phyloP scores from a whole-genome alignment of 1,140 invertebrate species.

The Diachasma alloeum region DNA sequence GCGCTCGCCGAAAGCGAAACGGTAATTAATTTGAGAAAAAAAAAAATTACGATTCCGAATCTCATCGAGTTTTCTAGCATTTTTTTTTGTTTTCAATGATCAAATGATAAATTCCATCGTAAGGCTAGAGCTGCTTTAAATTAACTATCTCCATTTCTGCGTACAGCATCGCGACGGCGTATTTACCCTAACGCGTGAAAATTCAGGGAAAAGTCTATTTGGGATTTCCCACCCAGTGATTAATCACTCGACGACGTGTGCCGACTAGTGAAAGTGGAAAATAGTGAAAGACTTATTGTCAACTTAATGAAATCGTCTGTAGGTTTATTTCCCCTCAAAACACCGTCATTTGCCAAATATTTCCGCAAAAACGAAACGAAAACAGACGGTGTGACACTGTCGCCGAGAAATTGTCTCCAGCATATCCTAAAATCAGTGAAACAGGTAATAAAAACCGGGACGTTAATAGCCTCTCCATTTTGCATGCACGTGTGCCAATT shows the following conservation, averaged over 20 bases:
- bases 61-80: too few relatives aligned
- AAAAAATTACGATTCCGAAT: too few relatives aligned
- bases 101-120: too few relatives aligned
- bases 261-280: neutral
- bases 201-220: conserved; percentile 25
- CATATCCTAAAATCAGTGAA: neutral
- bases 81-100: too few relatives aligned
- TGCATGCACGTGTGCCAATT: neutral
- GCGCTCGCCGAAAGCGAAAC: too few relatives aligned
- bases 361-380: too few relatives aligned
- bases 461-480: neutral
- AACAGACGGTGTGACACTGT: too few relatives aligned
- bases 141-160: conserved; percentile 19
- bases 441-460: neutral
- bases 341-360: too few relatives aligned
- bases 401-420: neutral
- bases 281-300: neutral
- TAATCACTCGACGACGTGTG: conserved; percentile 18
- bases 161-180: conserved; percentile 2
- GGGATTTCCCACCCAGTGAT: conserved; percentile 2
- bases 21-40: too few relatives aligned
- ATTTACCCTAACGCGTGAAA: conserved; percentile 17
- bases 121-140: neutral
- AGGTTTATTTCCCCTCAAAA: neutral
- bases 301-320: neutral